Percentiles rank a stretch among this genome's conserved stretches.
Conservation (phyloP, 2,888 invertebrate genomes). For the Stenchaetothrips biformis region DNA sequence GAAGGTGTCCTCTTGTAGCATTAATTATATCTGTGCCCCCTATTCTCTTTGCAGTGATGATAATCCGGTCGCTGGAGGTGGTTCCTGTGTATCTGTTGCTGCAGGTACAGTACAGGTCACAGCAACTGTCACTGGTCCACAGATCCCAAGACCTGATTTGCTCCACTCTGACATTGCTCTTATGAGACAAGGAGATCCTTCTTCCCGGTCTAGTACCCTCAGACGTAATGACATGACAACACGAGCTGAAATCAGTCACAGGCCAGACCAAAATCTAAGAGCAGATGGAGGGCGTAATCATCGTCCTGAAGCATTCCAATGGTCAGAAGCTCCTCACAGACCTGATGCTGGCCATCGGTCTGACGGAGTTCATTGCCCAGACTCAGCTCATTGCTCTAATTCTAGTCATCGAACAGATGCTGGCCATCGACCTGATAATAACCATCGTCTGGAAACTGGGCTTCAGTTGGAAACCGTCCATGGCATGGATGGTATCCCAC, state of each 20-base stretch:
- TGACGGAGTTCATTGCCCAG: not conserved
- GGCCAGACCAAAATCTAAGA: not conserved
- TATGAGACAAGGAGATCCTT: not conserved
- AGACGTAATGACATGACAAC: constrained; percentile 1
- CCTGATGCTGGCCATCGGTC: constrained; percentile 17
- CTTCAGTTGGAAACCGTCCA: not conserved
- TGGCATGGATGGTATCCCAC: not conserved
- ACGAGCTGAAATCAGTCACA: not conserved
- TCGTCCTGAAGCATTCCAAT: not conserved
- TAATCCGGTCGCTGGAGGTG: not conserved
- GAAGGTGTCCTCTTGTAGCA: too few relatives aligned
- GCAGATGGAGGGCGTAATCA: not conserved
- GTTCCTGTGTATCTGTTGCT: not conserved
- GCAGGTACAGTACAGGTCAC: not conserved
- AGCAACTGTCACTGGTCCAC: not conserved
- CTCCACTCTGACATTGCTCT: not conserved
- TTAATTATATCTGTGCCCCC: too few relatives aligned
- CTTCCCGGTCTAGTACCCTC: not conserved
- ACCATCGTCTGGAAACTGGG: not conserved
- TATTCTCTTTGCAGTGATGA: not conserved
- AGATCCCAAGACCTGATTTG: not conserved
- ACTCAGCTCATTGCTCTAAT: not conserved
- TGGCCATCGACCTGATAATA: constrained; percentile 3
- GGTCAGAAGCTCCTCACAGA: not conserved
- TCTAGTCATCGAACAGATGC: not conserved